Evolutionary conservation across 2,113 vertebrate genomes (phyloP).

Genomic region (Odontophorus gujanensis): DNA sequence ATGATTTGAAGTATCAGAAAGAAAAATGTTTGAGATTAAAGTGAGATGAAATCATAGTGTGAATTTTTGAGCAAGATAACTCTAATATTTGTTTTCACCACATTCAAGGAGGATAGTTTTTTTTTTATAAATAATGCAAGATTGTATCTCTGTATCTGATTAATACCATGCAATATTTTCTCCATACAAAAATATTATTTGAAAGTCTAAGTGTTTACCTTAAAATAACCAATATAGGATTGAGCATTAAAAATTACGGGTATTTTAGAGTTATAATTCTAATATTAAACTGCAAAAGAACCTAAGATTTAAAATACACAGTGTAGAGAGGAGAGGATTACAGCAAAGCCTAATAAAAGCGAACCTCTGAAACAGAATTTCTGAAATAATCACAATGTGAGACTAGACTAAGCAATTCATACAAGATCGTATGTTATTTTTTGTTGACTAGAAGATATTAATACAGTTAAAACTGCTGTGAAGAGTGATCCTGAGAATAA

Average conservation of each 20-base stretch:
- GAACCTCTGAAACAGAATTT: neutral
- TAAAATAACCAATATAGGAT: neutral
- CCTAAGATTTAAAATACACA: neutral
- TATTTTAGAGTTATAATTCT: neutral
- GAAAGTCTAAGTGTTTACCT: neutral
- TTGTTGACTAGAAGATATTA: neutral
- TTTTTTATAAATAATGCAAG: neutral
- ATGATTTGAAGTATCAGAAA: neutral
- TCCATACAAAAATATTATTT: neutral
- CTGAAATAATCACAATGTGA: neutral
- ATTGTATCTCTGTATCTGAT: neutral
- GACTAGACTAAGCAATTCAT: neutral
- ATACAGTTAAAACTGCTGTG: neutral
- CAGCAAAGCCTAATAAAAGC: neutral
- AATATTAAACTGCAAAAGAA: neutral
- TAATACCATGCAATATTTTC: neutral
- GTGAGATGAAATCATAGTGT: neutral
- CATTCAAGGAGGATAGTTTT: neutral
- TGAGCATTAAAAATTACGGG: neutral
- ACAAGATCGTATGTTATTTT: neutral
- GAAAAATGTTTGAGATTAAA: neutral
- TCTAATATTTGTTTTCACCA: neutral
- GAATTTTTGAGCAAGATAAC: neutral
- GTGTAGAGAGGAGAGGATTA: neutral
- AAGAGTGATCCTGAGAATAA: neutral